Evolutionary conservation across 2,888 invertebrate genomes (phyloP).

Genomic region (Clunio marinus): DNA sequence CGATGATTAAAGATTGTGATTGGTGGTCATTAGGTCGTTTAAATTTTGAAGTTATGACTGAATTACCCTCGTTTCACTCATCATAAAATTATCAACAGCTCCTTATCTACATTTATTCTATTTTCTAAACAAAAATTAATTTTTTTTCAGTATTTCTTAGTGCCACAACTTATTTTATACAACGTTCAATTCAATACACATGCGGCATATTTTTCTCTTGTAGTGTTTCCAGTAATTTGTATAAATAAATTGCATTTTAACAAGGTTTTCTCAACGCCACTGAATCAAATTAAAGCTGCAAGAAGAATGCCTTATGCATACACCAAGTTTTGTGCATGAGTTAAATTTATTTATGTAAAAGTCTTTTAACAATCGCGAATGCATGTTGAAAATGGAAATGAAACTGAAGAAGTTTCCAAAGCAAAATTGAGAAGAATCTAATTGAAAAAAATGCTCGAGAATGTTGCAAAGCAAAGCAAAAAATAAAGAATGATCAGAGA

Average conservation of each 20-base stretch:
- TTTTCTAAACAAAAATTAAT: neutral
- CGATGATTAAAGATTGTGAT: neutral
- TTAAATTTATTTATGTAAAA: neutral
- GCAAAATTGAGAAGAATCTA: slow-evolving; percentile 7
- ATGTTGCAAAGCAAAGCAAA: neutral
- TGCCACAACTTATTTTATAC: too few relatives aligned
- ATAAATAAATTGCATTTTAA: slow-evolving; percentile 21
- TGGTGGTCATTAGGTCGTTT: neutral
- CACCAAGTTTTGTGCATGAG: neutral
- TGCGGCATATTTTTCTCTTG: neutral
- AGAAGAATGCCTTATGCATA: slow-evolving; percentile 10
- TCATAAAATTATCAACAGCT: neutral
- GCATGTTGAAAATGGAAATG: neutral
- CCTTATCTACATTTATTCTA: neutral
- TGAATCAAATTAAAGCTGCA: slow-evolving; percentile 16
- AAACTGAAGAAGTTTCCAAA: neutral
- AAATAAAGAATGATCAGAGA: neutral
- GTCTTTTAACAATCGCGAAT: slow-evolving; percentile 18
- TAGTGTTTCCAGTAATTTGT: slow-evolving; percentile 20
- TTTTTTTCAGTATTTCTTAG: neutral
- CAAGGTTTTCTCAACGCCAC: slow-evolving; percentile 21
- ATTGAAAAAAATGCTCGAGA: slow-evolving; percentile 12
- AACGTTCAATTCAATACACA: too few relatives aligned
- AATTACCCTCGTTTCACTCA: neutral
- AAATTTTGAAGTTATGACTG: neutral